Percentiles rank a stretch among this genome's conserved stretches.
These are phyloP conservation scores for Champsocephalus gunnari DNA, from an alignment of 2,797 vertebrate species.

Conservation along the genomic window DNA sequence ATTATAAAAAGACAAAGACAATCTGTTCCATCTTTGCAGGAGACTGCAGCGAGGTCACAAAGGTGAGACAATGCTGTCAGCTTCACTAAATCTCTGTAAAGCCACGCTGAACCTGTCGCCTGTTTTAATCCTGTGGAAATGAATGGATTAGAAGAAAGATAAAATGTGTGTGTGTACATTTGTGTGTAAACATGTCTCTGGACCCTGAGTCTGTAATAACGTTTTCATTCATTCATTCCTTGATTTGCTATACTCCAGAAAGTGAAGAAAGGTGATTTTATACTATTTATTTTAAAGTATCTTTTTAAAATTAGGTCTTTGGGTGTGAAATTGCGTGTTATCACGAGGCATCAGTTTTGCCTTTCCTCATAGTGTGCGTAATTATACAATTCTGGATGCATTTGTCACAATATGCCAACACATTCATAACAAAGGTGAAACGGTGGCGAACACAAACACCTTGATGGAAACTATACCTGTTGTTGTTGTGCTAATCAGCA, in stretches of 20 bases:
- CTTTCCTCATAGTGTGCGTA: not conserved
- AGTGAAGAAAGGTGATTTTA: not conserved
- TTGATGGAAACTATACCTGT: slow-evolving; percentile 5
- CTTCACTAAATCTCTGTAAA: slow-evolving; percentile 25
- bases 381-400: not conserved
- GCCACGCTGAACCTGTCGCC: slow-evolving; percentile 27
- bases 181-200: not conserved
- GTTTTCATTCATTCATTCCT: too few relatives aligned
- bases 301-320: not conserved
- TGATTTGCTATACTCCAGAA: not conserved
- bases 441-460: not conserved
- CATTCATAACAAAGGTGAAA: not conserved
- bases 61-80: not conserved
- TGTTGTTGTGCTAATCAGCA: not conserved
- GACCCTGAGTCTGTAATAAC: too few relatives aligned
- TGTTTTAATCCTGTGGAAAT: slow-evolving; percentile 55
- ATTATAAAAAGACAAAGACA: slow-evolving; percentile 37
- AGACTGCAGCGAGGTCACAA: slow-evolving; percentile 29
- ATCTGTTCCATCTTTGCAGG: slow-evolving; percentile 36
- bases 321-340: not conserved
- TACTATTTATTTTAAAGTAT: not conserved
- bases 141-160: slow-evolving; percentile 34
- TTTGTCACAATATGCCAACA: slow-evolving; percentile 34
- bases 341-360: not conserved
- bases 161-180: not conserved